Base-by-base conservation (phyloP, 2,888 invertebrate species). In the Alloplasta piceator region DNA sequence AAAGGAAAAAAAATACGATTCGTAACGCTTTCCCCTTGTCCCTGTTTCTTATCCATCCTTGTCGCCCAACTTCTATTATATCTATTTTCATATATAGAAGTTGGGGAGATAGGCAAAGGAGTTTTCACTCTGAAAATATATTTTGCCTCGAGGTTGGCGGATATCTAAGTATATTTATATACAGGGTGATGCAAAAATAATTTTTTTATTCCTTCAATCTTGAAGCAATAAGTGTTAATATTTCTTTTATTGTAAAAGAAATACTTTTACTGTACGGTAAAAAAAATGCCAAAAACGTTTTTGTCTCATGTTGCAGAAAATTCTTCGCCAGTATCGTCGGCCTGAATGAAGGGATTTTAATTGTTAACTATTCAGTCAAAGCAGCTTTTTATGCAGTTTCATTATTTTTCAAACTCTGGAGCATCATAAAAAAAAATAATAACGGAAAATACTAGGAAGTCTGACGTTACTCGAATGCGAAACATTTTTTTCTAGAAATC, bases 51-150 rank as follows among this genome's bases (percentile, higher is more conserved):
- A 68, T 26, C 7, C 43, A 43, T 56, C 12, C 61, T 14, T 36
- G 41, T 26, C 26, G 26, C 26, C 26, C 26, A 26, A 26, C 1
- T 52, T 52, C 12, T 48, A n/a, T n/a, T 50, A 50, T 14, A 58
- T 52, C 61, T 68, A 56, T 16, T 26, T 52, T 36, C 43, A 36
- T 38, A 58, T 61, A 46, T 75, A 70, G 64, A 78, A 76, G 63
- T 64, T 68, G 50, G 52, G 26, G 72, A 75, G 80, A 84, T 82
- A 82, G 76, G 80, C 74, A 71, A 82, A 78, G 73, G 78, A 84
- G 79, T 81, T 79, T 75, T 81, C 76, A 73, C 80, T 78, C 67
- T 63, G 26, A 82, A 76, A 70, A 75, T 77, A 71, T 82, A 73
- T 60, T 63, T 77, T 75, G 52, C 68, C 78, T 67, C 71, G 14